phyloP scores from a whole-genome alignment of 2,113 vertebrate genomes.

The Phyllopteryx taeniolatus region DNA sequence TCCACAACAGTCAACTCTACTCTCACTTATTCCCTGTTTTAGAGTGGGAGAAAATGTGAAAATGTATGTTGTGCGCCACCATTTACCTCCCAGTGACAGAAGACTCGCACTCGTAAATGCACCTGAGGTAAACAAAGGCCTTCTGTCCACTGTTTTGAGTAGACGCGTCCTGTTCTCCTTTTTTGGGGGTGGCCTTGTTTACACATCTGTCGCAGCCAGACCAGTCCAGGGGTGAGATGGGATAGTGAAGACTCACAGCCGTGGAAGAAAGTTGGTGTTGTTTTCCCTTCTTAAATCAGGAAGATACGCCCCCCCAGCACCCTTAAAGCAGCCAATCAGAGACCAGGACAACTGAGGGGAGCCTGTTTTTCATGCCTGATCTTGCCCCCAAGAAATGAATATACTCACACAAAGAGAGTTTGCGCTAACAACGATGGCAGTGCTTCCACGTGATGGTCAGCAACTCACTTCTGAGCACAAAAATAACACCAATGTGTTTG shows the following conservation, averaged over 20 bases:
- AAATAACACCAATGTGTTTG: constrained; percentile 21
- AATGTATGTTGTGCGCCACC: not conserved
- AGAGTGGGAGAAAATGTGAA: not conserved
- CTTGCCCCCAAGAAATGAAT: constrained; percentile 50
- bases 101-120: not conserved
- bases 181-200: constrained; percentile 26
- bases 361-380: constrained; percentile 57
- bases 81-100: not conserved
- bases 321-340: constrained; percentile 21
- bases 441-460: not conserved
- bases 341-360: constrained; percentile 24
- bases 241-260: constrained; percentile 4
- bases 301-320: not conserved
- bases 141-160: not conserved
- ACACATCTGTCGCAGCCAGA: constrained; percentile 18
- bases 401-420: constrained; percentile 6
- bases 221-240: not conserved
- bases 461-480: constrained; percentile 4
- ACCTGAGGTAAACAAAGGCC: not conserved
- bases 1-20: too few species aligned
- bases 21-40: not conserved
- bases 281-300: not conserved
- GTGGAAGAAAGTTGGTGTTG: not conserved
- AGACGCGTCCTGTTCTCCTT: constrained; percentile 1
- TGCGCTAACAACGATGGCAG: not conserved